Conservation (phyloP, 2,888 invertebrate genomes). For the Tenodera sinensis region DNA sequence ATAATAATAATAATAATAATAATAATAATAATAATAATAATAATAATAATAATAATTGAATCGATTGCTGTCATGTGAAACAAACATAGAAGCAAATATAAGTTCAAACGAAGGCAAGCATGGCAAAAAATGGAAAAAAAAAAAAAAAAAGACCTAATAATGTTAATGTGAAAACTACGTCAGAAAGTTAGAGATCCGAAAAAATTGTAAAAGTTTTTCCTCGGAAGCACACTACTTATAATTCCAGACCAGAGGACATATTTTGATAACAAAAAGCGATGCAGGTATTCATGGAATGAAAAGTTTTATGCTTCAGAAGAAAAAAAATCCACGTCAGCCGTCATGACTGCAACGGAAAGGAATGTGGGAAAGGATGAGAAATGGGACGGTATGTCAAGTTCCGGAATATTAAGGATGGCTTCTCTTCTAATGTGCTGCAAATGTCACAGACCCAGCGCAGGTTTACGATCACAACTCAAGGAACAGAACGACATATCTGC, state of each 20-base stretch:
- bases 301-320: background rate
- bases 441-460: background rate
- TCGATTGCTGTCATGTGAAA: no score
- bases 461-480: no score
- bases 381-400: background rate
- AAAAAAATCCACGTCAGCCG: background rate
- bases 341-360: background rate
- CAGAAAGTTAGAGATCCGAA: background rate
- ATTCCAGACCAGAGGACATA: background rate
- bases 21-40: no score
- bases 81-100: no score
- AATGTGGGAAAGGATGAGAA: background rate
- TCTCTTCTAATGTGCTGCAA: background rate
- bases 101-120: no score
- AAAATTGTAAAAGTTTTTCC: background rate
- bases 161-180: no score
- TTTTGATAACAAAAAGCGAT: background rate
- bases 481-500: no score
- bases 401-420: background rate
- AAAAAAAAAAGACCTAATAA: no score
- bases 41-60: no score
- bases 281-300: background rate
- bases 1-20: no score
- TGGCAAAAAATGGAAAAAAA: no score
- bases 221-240: background rate